Base-by-base conservation (phyloP, 1,140 invertebrate species). In the Drosophila pandora region DNA sequence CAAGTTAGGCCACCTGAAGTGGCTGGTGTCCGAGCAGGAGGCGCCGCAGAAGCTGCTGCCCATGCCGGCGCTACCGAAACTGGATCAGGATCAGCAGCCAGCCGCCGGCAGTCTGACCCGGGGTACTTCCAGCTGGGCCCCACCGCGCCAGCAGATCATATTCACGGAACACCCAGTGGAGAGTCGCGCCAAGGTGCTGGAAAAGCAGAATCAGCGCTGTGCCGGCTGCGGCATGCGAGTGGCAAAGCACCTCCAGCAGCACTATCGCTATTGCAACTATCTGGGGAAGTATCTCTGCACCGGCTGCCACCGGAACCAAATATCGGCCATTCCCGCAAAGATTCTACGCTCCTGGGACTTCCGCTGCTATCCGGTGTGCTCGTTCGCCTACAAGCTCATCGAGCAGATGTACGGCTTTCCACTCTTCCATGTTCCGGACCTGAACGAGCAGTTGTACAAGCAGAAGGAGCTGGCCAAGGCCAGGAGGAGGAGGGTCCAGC, bases 261-360 rank as follows among this genome's bases (percentile, higher is more conserved):
- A 94, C 76, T 96, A 95, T 91, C 93, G 96, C 7, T 97, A 96
- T 83, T 98, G 97, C 91, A 94, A 96, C 83, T 98, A 98, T 90
- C 92, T 97, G 48, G 96, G 96, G 12, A 95, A 96, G 80, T 97
- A 96, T 92, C 97, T 98, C 91, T 98, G 97, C 90, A 97, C 96
- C 5, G 96, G 96, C 30, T 98, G 97, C 90, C 97, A 98, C 92
- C 95, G 94, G 8, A 96, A 96, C 90, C 94, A 96, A 77, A 92
- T 94, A 50, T 93, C 95, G 4, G 91, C 95, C 53, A 96, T 98
- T 78, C 97, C 97, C 17, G 96, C 95, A 10, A 93, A 95, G 79
- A 95, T 98, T 43, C 91, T 97, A 10, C 93, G 94, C 62, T 94
- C 95, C 79, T 93, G 93, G 93, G 93, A 93, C 60, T 92, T 92